These are phyloP conservation scores for Polypedilum vanderplanki DNA, from an alignment of 1,140 invertebrate genomes.

Conservation along the genomic window DNA sequence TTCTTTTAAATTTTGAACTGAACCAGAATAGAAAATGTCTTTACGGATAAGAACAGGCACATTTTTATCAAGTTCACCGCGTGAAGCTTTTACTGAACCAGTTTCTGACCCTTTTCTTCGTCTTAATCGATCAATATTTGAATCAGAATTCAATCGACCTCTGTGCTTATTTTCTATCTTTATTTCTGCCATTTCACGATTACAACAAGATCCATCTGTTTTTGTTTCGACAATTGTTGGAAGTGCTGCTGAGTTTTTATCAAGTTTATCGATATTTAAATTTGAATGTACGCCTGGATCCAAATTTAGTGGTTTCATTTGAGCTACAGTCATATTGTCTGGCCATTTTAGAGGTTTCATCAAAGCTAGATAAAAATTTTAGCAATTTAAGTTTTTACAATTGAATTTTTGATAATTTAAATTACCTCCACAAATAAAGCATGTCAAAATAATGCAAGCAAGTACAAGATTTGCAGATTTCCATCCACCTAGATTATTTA, in stretches of 20 bases:
- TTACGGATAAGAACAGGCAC: constrained; percentile 89
- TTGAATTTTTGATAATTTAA: neutral
- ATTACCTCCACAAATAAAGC: constrained; percentile 79
- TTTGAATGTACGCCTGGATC: constrained; percentile 92
- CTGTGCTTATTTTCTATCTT: constrained; percentile 42
- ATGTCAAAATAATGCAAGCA: constrained; percentile 86
- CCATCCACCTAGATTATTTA: constrained; percentile 77
- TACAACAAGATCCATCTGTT: neutral
- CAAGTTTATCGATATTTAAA: constrained; percentile 69
- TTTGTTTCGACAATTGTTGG: constrained; percentile 42
- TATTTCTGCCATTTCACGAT: neutral
- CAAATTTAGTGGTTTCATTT: constrained; percentile 80
- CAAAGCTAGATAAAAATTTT: constrained; percentile 45
- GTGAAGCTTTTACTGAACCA: constrained; percentile 30
- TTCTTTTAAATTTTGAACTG: constrained; percentile 82
- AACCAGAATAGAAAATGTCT: constrained; percentile 98
- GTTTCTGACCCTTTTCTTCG: neutral
- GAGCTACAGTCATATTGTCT: constrained; percentile 80
- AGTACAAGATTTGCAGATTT: constrained; percentile 84
- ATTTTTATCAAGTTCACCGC: constrained; percentile 46
- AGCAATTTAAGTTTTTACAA: constrained; percentile 58
- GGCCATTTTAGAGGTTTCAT: constrained; percentile 84
- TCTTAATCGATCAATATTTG: constrained; percentile 47
- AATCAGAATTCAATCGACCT: constrained; percentile 53
- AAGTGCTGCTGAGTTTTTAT: constrained; percentile 45